Percentiles rank a stretch among this genome's conserved stretches.
These are phyloP conservation scores for Garrulus glandarius DNA, from an alignment of 2,797 vertebrate genomes.

Conservation along the genomic window DNA sequence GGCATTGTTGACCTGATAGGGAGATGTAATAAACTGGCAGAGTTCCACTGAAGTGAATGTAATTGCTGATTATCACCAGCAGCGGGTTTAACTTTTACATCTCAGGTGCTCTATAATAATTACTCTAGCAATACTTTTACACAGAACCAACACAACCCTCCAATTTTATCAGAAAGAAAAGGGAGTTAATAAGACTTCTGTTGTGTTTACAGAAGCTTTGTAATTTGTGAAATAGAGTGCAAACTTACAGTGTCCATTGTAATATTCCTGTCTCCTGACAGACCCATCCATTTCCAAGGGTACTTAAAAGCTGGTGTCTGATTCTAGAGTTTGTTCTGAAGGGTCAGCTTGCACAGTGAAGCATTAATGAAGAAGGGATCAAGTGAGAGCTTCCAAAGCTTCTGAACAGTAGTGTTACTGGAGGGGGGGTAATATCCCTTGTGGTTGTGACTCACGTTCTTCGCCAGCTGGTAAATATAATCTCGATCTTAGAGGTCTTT, in stretches of 20 bases:
- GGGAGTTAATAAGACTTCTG: background rate
- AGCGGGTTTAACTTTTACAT: background rate
- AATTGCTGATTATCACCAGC: background rate
- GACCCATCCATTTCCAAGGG: background rate
- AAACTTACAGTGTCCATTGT: background rate
- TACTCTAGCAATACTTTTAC: background rate
- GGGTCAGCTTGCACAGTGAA: background rate
- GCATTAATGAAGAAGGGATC: background rate
- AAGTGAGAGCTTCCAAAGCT: background rate
- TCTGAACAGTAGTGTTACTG: background rate
- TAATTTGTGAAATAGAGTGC: background rate
- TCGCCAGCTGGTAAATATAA: background rate
- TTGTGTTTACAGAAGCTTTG: background rate
- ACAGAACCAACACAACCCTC: background rate
- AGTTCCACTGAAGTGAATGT: background rate
- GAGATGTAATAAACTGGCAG: background rate
- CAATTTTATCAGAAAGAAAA: background rate
- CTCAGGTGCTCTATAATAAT: background rate
- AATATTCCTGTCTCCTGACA: background rate
- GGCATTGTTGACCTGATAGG: background rate
- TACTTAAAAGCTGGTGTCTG: background rate
- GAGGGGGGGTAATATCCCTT: background rate
- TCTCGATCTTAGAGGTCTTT: background rate
- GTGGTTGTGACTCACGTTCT: rapidly evolving
- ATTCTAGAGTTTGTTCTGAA: background rate